Conservation (phyloP, 2,888 invertebrate species). For the Theretra japonica region DNA sequence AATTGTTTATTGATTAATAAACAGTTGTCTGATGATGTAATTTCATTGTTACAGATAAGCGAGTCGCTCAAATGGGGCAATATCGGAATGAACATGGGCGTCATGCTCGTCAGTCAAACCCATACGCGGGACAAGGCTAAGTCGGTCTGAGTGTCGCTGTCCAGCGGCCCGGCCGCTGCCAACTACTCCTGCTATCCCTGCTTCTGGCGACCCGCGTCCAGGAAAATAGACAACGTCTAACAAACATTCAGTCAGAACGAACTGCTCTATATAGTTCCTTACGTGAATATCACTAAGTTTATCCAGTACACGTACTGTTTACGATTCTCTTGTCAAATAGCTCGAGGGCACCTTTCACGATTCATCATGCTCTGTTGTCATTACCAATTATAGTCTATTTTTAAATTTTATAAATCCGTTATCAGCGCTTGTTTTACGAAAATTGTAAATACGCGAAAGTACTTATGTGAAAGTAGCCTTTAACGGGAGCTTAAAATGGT, state of each 20-base stretch:
- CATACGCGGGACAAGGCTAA: slow-evolving; percentile 72
- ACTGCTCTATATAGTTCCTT: slow-evolving; percentile 49
- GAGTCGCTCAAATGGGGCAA: slow-evolving; percentile 89
- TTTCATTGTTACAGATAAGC: slow-evolving; percentile 86
- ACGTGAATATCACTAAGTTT: slow-evolving; percentile 51
- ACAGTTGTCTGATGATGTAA: slow-evolving; percentile 28
- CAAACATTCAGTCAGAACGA: slow-evolving; percentile 27
- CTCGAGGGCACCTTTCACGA: slow-evolving; percentile 21
- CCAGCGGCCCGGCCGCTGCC: slow-evolving; percentile 73
- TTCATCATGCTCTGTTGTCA: slow-evolving; percentile 3
- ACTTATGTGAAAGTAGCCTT: slow-evolving; percentile 45
- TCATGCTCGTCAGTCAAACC: slow-evolving; percentile 86
- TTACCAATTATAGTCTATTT: neutral
- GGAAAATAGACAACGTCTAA: slow-evolving; percentile 73
- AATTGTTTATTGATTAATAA: neutral
- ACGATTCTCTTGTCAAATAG: slow-evolving; percentile 37
- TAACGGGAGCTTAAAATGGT: slow-evolving; percentile 45
- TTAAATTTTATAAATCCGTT: slow-evolving; percentile 7
- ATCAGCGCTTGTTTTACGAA: neutral
- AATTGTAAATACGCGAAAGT: slow-evolving; percentile 7
- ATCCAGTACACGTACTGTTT: slow-evolving; percentile 46
- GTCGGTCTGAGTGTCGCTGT: slow-evolving; percentile 74
- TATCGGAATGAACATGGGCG: slow-evolving; percentile 88
- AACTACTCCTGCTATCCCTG: slow-evolving; percentile 71
- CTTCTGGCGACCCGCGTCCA: slow-evolving; percentile 68